phyloP scores from a whole-genome alignment of 2,888 invertebrate genomes.

The Andricus curvator region DNA sequence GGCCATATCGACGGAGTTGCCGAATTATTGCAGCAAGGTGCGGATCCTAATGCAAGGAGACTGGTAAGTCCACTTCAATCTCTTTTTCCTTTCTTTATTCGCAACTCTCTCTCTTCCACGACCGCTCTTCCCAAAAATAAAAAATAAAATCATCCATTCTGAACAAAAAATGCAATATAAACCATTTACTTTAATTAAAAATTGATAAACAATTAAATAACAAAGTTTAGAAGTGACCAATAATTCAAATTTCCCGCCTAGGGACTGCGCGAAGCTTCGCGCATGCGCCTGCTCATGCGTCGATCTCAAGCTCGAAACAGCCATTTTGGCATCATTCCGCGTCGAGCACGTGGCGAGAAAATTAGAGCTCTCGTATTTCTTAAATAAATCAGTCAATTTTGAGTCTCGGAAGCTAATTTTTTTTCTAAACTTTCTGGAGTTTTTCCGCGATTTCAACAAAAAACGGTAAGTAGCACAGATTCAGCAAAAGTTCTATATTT shows the following conservation, averaged over 20 bases:
- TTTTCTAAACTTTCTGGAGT: background rate
- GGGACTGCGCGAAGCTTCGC: background rate
- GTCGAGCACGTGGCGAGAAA: background rate
- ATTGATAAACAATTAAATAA: no score
- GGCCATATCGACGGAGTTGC: constrained; percentile 93
- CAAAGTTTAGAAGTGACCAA: background rate
- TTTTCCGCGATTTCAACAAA: background rate
- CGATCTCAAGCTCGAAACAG: background rate
- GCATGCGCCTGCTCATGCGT: background rate
- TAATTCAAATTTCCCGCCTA: background rate
- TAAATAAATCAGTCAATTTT: background rate
- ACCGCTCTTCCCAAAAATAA: background rate
- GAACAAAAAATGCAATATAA: background rate
- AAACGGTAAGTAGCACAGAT: background rate
- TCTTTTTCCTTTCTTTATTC: background rate
- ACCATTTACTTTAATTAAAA: background rate
- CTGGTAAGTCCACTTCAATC: constrained; percentile 80
- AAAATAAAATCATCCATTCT: background rate
- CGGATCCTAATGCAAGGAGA: constrained; percentile 91
- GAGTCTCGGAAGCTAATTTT: background rate
- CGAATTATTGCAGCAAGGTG: constrained; percentile 93
- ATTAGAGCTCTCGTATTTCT: background rate
- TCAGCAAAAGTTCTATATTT: background rate
- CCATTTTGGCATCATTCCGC: background rate
- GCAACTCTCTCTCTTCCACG: no score